Evolutionary conservation across 1,140 invertebrate species (phyloP), one percentile per base, ranked within the genome.

Genomic region (Gryllus bimaculatus): DNA sequence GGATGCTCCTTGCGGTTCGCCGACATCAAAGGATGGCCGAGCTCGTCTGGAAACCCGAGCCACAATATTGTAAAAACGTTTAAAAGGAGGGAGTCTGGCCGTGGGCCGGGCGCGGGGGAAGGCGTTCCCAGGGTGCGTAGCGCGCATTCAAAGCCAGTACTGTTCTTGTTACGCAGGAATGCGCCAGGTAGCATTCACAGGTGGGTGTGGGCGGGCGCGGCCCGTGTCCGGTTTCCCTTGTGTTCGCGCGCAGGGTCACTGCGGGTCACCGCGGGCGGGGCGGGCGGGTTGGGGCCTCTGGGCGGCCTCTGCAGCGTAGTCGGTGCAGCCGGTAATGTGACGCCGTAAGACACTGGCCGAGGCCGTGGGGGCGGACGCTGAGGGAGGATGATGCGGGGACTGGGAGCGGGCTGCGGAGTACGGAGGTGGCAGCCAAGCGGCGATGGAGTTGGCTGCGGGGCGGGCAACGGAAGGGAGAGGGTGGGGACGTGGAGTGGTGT

Each of bases 41-140:
- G 10, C 54, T 66, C 18, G 10, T 18, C 18, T 66, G 54, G 54
- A 66, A 66, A 66, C 54, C 18, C 54, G 54, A 66, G 54, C 10
- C 54, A 66, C 54, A 66, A 66, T 66, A 66, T 66, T 66, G 54
- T 66, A 66, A 66, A 66, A 66, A 66, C 54, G 54, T 66, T 66
- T 66, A 66, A 66, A 66, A 66, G 54, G 18, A 13, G 54, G 54
- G 54, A 66, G 54, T 39, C 26, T 39, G 1, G 54, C 3, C 7
- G 54, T 18, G 18, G 10, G 18, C 10, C 10, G 18, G 54, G 54
- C 54, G 54, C 54, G 54, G 54, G 7, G 54, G 54, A 66, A 10
- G 10, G 54, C 54, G 54, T 66, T 66, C 54, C 54, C 54, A 66
- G 54, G 54, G 18, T 18, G 54, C 54, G 54, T 66, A 66, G 54